These are phyloP conservation scores for Merops nubicus DNA, from an alignment of 2,113 vertebrate species.

Conservation along the genomic window DNA sequence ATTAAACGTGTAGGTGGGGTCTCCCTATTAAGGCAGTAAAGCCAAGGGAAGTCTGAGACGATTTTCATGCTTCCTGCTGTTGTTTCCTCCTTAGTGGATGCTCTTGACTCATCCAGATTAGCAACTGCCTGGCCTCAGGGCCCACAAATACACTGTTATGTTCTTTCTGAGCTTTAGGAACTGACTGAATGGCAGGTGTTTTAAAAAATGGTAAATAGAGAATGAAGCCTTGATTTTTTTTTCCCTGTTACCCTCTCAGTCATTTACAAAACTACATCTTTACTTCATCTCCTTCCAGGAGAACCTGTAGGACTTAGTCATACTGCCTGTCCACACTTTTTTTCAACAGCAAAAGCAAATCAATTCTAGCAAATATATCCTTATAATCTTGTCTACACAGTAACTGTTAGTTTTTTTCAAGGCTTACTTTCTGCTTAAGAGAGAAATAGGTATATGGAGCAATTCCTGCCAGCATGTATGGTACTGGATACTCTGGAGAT, in stretches of 20 bases:
- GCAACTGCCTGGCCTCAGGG: not conserved
- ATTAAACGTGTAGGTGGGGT: constrained; percentile 32
- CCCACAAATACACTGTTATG: not conserved
- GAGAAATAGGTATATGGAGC: not conserved
- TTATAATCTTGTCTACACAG: not conserved
- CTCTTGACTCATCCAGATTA: not conserved
- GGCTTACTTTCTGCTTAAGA: not conserved
- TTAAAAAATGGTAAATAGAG: not conserved
- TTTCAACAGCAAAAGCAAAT: not conserved
- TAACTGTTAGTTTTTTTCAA: not conserved
- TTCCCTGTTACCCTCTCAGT: not conserved
- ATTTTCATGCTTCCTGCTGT: constrained; percentile 39
- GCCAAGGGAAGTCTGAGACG: not conserved
- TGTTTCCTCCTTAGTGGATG: constrained; percentile 10
- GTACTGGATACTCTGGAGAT: not conserved
- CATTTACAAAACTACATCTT: not conserved
- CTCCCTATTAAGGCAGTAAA: not conserved
- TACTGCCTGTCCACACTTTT: not conserved
- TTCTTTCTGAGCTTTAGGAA: not conserved
- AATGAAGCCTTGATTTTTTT: not conserved
- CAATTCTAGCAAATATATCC: not conserved
- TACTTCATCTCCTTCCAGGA: not conserved
- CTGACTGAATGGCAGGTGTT: not conserved
- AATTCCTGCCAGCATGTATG: not conserved
- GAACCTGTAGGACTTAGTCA: not conserved